A percentile compares a stretch with the other conserved stretches of the same genome.
Evolutionary conservation across 2,797 vertebrate species (phyloP).

Genomic region (Benthosema pterotum): DNA sequence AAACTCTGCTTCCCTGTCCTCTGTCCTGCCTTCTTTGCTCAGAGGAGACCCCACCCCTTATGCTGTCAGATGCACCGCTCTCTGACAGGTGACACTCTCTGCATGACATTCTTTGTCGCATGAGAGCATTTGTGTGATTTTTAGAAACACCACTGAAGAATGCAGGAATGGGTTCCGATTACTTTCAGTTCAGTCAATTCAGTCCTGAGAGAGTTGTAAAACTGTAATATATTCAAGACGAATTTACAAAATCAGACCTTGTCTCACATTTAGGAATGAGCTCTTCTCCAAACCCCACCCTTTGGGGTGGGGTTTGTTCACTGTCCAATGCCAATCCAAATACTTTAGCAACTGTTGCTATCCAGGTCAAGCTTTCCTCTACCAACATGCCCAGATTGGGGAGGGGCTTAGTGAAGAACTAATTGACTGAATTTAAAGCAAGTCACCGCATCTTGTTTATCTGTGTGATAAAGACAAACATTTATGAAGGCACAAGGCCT

Average conservation of each 20-base stretch:
- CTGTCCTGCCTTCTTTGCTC: conserved; percentile 18
- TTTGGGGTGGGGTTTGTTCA: no score
- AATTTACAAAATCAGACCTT: no score
- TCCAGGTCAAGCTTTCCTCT: no score
- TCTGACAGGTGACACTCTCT: conserved; percentile 82
- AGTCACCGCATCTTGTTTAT: not conserved
- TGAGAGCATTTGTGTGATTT: conserved; percentile 4
- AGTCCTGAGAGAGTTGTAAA: conserved; percentile 16
- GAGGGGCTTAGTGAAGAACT: no score
- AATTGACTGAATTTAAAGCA: conserved; percentile 1
- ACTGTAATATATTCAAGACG: no score
- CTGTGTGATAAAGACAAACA: not conserved
- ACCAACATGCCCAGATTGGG: no score
- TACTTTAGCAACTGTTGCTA: no score
- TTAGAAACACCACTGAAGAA: not conserved
- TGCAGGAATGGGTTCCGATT: conserved; percentile 1
- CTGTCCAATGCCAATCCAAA: no score
- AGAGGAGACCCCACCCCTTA: conserved; percentile 57
- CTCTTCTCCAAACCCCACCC: no score
- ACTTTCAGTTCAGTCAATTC: not conserved
- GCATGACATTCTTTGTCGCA: conserved; percentile 25
- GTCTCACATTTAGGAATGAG: not conserved
- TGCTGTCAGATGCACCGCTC: conserved; percentile 60
- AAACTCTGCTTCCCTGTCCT: conserved; percentile 7
- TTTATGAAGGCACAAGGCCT: conserved; percentile 1